phyloP scores from a whole-genome alignment of 2,888 invertebrate species.

The Lottia scabra region DNA sequence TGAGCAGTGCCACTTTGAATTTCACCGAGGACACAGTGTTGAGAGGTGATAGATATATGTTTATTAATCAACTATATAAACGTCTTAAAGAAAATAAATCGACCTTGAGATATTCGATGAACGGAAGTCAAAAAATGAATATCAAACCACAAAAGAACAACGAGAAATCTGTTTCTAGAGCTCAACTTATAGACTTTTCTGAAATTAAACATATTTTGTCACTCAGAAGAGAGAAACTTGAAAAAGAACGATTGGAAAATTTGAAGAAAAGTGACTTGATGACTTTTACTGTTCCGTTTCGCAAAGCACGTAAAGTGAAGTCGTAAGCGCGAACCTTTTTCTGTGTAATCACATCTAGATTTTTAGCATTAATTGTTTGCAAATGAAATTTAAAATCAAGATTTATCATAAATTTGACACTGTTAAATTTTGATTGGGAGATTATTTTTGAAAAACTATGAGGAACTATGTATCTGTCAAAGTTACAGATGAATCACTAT shows the following conservation, averaged over 20 bases:
- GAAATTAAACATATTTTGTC: neutral
- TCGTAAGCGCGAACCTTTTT: neutral
- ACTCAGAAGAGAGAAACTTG: neutral
- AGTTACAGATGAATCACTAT: too few species aligned
- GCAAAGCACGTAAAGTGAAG: neutral
- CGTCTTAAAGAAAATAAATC: neutral
- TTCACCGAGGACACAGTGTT: neutral
- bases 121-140: neutral
- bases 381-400: too few species aligned
- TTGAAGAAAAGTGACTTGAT: neutral
- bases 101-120: neutral
- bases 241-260: neutral
- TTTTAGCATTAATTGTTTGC: too few species aligned
- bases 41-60: neutral
- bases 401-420: too few species aligned
- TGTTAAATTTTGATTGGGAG: too few species aligned
- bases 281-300: neutral
- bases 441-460: too few species aligned
- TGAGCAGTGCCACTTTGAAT: neutral
- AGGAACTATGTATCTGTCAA: too few species aligned
- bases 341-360: too few species aligned
- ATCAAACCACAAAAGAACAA: too few species aligned
- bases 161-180: neutral
- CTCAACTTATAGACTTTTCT: neutral
- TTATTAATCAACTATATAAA: neutral